Base-by-base conservation (phyloP, 2,888 invertebrate species). In the Melanotus villosus region DNA sequence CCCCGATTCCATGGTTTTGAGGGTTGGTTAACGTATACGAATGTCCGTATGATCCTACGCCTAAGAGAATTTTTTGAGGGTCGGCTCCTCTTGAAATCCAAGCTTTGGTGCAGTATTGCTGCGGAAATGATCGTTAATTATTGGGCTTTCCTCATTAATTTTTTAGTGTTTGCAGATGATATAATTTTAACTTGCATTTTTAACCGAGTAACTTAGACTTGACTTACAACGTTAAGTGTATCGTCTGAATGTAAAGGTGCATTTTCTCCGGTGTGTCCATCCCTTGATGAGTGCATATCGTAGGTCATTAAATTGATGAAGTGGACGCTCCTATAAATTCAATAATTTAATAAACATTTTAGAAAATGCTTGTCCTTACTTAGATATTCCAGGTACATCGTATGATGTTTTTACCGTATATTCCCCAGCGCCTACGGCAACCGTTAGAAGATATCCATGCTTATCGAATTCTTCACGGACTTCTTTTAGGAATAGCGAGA, bases 31-130 rank as follows among this genome's bases (percentile, higher is more conserved):
- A 41, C 0, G 64, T 75, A 47, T 71, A 76, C 5, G 73, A 72
- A 26, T 76, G 70, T 5, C 75, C 77, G 52, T 76, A 78, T 30
- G 74, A 70, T 18, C 74, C 72, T 12, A 78, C 63, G 1, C 78
- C 78, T 32, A 78, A 64, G 5, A 77, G 56, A 4, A 77, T 45
- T 60, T 77, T 78, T 12, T 71, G 21, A 6, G 66, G 45, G 2
- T 62, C 30, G 26, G 62, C 70, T 7, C 65, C 70, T 34, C 32
- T 52, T 6, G 26, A n/a, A 14, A 70, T 18, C 70, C 70, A 70
- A 7, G 66, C 62, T 18, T 63, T 58, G 2, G 52, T 52, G 30
- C 57, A 47, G 19, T 43, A 50, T 32, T 62, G 47, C 70, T 70
- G 19, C n/a, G n/a, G n/a, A n/a, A n/a, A n/a, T n/a, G n/a, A n/a